A percentile compares a stretch with the other conserved stretches of the same genome.
Evolutionary conservation across 2,888 invertebrate genomes (phyloP).

Genomic region (Pterostichus niger): DNA sequence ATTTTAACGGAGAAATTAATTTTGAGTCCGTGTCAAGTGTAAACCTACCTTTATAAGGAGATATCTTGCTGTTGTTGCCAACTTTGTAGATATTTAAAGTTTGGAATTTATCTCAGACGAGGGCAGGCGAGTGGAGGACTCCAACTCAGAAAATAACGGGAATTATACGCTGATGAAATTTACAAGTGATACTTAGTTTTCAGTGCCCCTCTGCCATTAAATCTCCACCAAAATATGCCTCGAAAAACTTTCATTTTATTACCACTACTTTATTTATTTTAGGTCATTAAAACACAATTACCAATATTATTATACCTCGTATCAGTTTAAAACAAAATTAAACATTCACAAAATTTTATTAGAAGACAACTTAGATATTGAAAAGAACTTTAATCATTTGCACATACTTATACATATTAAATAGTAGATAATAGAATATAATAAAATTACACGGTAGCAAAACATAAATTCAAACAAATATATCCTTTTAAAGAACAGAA

Average conservation of each 20-base stretch:
- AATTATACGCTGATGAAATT: conserved; percentile 51
- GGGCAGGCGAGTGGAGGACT: neutral
- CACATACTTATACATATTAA: too few relatives aligned
- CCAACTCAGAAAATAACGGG: conserved; percentile 35
- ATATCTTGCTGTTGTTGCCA: conserved; percentile 52
- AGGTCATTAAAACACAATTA: too few relatives aligned
- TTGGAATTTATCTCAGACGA: conserved; percentile 49
- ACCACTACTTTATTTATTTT: conserved; percentile 23
- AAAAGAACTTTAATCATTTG: too few relatives aligned
- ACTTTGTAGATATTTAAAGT: conserved; percentile 55
- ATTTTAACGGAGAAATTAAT: conserved; percentile 67
- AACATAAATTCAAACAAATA: too few relatives aligned
- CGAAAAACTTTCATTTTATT: conserved; percentile 19
- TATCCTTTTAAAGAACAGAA: too few relatives aligned
- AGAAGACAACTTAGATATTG: too few relatives aligned
- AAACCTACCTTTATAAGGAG: conserved; percentile 44
- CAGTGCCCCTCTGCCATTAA: conserved; percentile 12
- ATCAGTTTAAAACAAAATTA: neutral
- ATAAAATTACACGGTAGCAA: too few relatives aligned
- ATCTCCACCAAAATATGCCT: conserved; percentile 23
- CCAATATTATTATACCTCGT: neutral
- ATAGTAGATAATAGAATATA: too few relatives aligned
- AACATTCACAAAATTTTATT: too few relatives aligned
- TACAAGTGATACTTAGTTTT: conserved; percentile 55
- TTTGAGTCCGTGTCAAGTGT: conserved; percentile 66